Evolutionary conservation across 1,140 invertebrate genomes (phyloP).

Genomic region (Thaumatotibia leucotreta): DNA sequence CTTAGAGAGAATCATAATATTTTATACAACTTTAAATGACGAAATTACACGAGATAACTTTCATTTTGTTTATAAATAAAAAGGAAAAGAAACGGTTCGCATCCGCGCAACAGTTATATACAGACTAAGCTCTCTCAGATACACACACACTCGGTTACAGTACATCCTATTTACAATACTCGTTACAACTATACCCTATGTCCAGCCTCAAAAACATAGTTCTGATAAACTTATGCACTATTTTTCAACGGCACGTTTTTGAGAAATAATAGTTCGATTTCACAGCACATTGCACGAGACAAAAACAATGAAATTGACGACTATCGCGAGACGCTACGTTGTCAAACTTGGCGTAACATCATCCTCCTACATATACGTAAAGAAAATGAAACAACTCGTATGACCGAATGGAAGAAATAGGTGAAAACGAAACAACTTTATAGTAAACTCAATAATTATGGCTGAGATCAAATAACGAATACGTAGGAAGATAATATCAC

Average conservation of each 20-base stretch:
- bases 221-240: background rate
- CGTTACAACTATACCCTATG: constrained; percentile 1
- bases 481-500: background rate
- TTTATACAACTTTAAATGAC: constrained; percentile 33
- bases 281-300: background rate
- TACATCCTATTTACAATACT: constrained; percentile 22
- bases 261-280: background rate
- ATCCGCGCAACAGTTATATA: constrained; percentile 54
- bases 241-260: background rate
- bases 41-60: constrained; percentile 44
- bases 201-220: constrained; percentile 9
- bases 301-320: background rate
- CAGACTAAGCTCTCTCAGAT: constrained; percentile 50
- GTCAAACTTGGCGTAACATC: background rate
- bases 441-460: background rate
- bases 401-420: background rate
- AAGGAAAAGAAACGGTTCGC: constrained; percentile 32
- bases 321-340: background rate
- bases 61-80: constrained; percentile 40
- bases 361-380: background rate
- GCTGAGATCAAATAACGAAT: background rate
- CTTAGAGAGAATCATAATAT: constrained; percentile 6
- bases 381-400: background rate
- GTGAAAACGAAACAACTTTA: background rate
- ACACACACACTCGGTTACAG: constrained; percentile 31